Percentiles rank a stretch among this genome's conserved stretches.
These are phyloP conservation scores for Sciurus niger DNA, from an alignment of 2,113 vertebrate species.

Conservation along the genomic window DNA sequence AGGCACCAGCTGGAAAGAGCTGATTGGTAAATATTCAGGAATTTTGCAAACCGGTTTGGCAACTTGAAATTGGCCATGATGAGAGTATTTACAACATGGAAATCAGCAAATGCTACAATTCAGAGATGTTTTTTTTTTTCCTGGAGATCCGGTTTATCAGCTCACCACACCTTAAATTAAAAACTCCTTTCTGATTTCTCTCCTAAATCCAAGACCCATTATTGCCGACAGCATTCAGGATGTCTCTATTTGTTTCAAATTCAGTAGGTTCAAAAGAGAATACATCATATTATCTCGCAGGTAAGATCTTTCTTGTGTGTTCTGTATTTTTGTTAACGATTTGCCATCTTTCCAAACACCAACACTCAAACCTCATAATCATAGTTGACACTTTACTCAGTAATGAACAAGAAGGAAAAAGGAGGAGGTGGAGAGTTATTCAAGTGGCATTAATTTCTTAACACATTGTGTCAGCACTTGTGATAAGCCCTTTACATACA, in stretches of 20 bases:
- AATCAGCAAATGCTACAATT: conserved; percentile 28
- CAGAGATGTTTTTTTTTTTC: background rate
- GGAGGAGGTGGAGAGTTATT: conserved; percentile 25
- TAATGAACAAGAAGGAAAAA: conserved; percentile 53
- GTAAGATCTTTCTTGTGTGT: background rate
- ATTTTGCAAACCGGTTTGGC: conserved; percentile 72
- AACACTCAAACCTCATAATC: conserved; percentile 12
- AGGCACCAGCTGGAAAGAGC: conserved; percentile 27
- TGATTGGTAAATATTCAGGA: conserved; percentile 42
- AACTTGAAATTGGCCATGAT: conserved; percentile 39
- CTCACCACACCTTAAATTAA: background rate
- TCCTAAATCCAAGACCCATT: background rate
- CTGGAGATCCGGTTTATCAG: background rate
- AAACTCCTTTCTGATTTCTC: background rate
- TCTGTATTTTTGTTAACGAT: conserved; percentile 54
- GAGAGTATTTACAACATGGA: background rate
- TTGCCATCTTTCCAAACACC: conserved; percentile 13
- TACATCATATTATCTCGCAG: background rate
- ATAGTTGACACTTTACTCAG: conserved; percentile 20
- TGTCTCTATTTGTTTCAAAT: background rate
- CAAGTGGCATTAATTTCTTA: conserved; percentile 62
- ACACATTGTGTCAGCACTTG: background rate
- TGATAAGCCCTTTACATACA: background rate
- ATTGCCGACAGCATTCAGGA: background rate
- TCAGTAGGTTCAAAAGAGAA: background rate